Evolutionary conservation across 2,888 invertebrate genomes (phyloP).

Genomic region (Ametastegia equiseti): DNA sequence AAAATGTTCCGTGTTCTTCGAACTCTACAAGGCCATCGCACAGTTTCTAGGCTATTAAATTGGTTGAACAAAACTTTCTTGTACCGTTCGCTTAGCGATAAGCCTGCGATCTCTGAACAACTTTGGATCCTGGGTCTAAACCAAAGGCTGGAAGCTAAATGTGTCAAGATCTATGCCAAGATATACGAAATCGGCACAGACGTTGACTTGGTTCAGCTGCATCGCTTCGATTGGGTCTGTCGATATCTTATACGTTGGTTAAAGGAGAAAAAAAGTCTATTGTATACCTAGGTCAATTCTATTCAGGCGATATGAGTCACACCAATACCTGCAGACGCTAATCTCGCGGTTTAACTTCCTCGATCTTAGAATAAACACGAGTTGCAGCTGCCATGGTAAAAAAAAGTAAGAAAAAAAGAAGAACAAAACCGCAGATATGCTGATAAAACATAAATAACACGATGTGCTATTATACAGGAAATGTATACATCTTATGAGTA

Average conservation of each 20-base stretch:
- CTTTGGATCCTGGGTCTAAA: neutral
- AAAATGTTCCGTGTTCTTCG: neutral
- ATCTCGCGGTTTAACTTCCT: neutral
- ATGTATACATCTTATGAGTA: neutral
- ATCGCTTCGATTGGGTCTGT: slow-evolving; percentile 31
- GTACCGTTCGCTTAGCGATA: neutral
- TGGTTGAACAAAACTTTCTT: neutral
- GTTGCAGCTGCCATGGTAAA: neutral
- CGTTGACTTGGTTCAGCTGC: slow-evolving; percentile 31
- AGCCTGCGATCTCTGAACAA: neutral
- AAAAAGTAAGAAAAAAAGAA: too few relatives aligned
- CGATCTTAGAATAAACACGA: neutral
- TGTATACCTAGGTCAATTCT: slow-evolving; percentile 1
- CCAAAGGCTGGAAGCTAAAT: neutral
- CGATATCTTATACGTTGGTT: slow-evolving; percentile 39
- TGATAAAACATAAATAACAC: neutral
- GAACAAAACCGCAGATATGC: slow-evolving; percentile 6
- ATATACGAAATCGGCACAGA: slow-evolving; percentile 30
- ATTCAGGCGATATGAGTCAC: neutral
- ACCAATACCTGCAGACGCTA: neutral
- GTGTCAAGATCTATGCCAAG: slow-evolving; percentile 38
- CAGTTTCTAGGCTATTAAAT: neutral
- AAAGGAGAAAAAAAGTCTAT: neutral
- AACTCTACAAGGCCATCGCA: neutral
- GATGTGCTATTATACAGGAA: neutral